Evolutionary conservation across 2,888 invertebrate species (phyloP), one percentile per base, ranked within the genome.

Genomic region (Epinotia demarniana): DNA sequence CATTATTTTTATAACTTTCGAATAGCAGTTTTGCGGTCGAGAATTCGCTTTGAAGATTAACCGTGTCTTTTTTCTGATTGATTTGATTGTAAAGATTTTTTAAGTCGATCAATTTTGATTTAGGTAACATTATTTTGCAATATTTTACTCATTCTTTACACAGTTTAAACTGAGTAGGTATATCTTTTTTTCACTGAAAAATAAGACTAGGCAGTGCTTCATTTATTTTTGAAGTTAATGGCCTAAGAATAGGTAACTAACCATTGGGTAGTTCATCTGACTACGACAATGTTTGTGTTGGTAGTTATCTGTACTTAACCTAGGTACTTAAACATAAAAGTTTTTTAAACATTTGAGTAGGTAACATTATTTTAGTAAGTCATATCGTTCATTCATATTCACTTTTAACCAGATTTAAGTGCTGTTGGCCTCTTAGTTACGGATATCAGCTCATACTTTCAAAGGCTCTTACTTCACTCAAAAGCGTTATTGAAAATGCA

Each of bases 1-100:
- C 89, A 86, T 94, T 90, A 93, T 92, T 92, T 92, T 92, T 90
- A 93, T 92, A 84, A 88, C 85, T 88, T 92, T 92, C 88, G 89
- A 92, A 93, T 93, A 88, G 85, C 80, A 83, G 87, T 87, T 87
- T 71, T 92, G 93, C 88, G 92, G 90, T 88, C 78, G 80, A 80
- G 89, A 91, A 92, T 93, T 86, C 81, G 83, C 81, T 81, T 79
- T 81, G 82, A 83, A 87, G 92, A 92, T 93, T 92, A 92, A 89
- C 81, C 80, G 85, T 84, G 75, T 81, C 75, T 69, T 78, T 79
- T 84, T 82, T 84, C 55, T 82, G 82, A 77, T 80, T 70, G 72
- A 58, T 76, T 77, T 81, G 43, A 75, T 81, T 81, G 81, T 75
- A 69, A 68, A 66, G 77, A 81, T 68, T 79, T 76, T 66, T 67